These are phyloP conservation scores for Leptinotarsa juncta DNA, from an alignment of 2,888 invertebrate genomes.

Conservation along the genomic window DNA sequence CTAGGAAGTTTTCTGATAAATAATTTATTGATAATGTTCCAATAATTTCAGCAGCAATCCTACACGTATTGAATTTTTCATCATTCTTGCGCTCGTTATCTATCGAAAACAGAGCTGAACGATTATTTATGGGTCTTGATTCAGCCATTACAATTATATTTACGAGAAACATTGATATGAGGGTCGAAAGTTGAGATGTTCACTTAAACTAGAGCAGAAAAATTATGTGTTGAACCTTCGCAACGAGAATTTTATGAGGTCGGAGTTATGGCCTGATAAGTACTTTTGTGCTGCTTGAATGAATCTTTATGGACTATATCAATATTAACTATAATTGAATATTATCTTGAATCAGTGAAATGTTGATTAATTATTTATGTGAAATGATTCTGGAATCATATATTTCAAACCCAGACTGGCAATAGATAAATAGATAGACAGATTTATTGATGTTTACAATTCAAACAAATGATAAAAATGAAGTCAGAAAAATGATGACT, in stretches of 20 bases:
- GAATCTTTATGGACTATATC: not conserved
- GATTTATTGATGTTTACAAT: too few species aligned
- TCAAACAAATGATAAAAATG: too few species aligned
- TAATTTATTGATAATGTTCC: slow-evolving; percentile 5
- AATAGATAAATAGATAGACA: too few species aligned
- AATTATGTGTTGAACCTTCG: not conserved
- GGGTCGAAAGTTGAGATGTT: slow-evolving; percentile 21
- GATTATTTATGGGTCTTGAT: slow-evolving; percentile 25
- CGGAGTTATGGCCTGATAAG: not conserved
- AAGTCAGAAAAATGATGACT: too few species aligned
- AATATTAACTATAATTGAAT: too few species aligned
- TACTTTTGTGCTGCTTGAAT: not conserved
- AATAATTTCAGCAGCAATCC: slow-evolving; percentile 7
- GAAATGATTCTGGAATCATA: too few species aligned
- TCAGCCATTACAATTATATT: slow-evolving; percentile 27
- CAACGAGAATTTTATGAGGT: slow-evolving; percentile 4
- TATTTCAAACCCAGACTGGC: too few species aligned
- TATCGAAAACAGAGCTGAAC: slow-evolving; percentile 22
- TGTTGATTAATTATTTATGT: too few species aligned
- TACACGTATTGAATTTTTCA: slow-evolving; percentile 23
- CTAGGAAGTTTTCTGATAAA: not conserved
- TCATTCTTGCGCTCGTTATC: slow-evolving; percentile 24
- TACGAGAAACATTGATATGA: slow-evolving; percentile 22
- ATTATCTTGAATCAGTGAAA: too few species aligned
- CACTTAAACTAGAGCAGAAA: not conserved